phyloP scores from a whole-genome alignment of 2,113 vertebrate genomes.

The Pardalotus punctatus region DNA sequence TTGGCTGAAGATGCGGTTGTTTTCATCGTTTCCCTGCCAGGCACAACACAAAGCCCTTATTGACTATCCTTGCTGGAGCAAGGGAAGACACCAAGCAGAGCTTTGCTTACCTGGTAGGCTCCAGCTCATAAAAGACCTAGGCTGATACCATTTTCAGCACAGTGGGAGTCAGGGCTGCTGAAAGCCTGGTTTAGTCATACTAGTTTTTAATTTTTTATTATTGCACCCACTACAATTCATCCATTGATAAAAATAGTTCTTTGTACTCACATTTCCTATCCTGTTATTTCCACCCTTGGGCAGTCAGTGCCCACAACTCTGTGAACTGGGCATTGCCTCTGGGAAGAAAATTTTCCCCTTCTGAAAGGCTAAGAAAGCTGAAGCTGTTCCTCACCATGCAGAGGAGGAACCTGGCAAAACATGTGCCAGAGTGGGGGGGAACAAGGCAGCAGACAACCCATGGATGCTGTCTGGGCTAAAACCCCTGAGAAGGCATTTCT shows the following conservation, averaged over 20 bases:
- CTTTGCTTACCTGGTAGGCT: conserved; percentile 7
- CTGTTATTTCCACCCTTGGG: neutral
- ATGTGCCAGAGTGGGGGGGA: rapidly evolving
- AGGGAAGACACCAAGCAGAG: conserved; percentile 14
- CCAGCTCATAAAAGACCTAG: neutral
- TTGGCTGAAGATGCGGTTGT: neutral
- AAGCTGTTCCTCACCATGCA: neutral
- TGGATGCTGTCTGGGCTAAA: neutral
- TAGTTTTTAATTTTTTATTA: conserved; percentile 2
- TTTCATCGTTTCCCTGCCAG: neutral
- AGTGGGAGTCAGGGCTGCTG: neutral
- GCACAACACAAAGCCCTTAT: conserved; percentile 22
- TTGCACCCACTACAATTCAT: neutral
- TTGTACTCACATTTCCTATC: neutral
- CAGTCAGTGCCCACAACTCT: neutral
- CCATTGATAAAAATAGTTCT: neutral
- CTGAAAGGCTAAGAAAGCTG: neutral
- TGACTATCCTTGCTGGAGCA: neutral
- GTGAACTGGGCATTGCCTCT: neutral
- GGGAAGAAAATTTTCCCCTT: neutral
- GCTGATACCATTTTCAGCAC: neutral
- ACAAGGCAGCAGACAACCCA: neutral
- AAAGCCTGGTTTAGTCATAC: neutral
- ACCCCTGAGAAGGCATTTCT: neutral
- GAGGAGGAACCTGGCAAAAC: neutral